Percentiles rank a stretch among this genome's conserved stretches.
Conservation (phyloP, 2,797 vertebrate species). For the Tarsius wallacei region DNA sequence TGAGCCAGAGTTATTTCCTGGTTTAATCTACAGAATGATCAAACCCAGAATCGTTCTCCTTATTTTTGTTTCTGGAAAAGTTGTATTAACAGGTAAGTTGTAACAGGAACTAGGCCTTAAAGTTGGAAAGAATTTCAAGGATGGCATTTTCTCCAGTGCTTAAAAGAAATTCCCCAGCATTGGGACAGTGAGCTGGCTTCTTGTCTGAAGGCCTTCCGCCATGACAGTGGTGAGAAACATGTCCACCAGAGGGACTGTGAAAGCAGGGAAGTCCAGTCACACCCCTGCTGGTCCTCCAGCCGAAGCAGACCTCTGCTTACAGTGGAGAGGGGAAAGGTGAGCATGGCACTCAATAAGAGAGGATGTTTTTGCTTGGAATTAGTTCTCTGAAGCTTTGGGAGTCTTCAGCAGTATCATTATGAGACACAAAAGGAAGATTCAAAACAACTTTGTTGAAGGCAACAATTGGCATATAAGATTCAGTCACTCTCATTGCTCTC, state of each 20-base stretch:
- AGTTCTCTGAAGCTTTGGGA: not conserved
- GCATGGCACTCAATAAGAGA: rapidly evolving
- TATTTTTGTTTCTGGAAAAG: slow-evolving; percentile 99
- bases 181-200: not conserved
- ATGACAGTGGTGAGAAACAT: not conserved
- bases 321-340: no score
- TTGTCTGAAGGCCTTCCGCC: not conserved
- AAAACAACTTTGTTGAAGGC: not conserved
- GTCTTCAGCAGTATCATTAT: not conserved
- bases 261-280: not conserved
- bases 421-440: not conserved
- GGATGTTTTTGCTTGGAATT: not conserved
- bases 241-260: not conserved
- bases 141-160: not conserved
- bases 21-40: slow-evolving; percentile 99
- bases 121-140: not conserved
- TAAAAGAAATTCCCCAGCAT: not conserved
- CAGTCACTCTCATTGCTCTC: not conserved
- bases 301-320: no score
- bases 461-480: not conserved
- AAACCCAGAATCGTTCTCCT: slow-evolving; percentile 99
- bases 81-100: slow-evolving; percentile 98
- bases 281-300: not conserved
- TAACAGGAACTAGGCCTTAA: not conserved
- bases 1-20: slow-evolving; percentile 98